phyloP scores from a whole-genome alignment of 1,140 invertebrate species.

The Arion vulgaris region DNA sequence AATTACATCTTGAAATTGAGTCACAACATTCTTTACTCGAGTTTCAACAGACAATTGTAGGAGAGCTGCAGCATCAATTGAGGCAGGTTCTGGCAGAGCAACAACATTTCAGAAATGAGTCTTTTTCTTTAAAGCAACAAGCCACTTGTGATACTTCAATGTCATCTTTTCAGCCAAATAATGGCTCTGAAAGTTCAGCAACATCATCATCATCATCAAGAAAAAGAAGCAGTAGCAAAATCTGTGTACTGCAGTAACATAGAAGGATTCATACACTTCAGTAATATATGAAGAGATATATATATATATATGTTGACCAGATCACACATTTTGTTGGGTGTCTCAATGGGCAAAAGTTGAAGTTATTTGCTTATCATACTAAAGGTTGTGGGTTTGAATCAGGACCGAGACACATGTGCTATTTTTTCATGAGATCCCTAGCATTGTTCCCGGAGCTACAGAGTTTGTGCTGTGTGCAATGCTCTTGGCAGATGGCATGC shows the following conservation, averaged over 20 bases:
- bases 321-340: too few species aligned
- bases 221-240: conserved; percentile 45
- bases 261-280: background rate
- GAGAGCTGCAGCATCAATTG: conserved; percentile 56
- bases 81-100: background rate
- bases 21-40: conserved; percentile 60
- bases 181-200: conserved; percentile 18
- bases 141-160: background rate
- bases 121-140: background rate
- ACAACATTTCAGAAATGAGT: background rate
- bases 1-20: conserved; percentile 55
- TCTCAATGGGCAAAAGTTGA: too few species aligned
- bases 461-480: too few species aligned
- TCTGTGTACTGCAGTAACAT: conserved; percentile 26
- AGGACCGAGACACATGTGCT: too few species aligned
- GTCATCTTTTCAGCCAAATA: background rate
- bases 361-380: too few species aligned
- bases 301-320: too few species aligned
- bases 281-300: too few species aligned
- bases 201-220: conserved; percentile 23
- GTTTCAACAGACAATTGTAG: conserved; percentile 59
- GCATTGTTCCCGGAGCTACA: too few species aligned
- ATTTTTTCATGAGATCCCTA: too few species aligned
- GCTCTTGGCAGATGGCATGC: too few species aligned
- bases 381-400: too few species aligned